Percentiles rank a stretch among this genome's conserved stretches.
Evolutionary conservation across 35 echinoderm and acorn worm genomes (phyloP).

Genomic region (Nesometra sesokonis): DNA sequence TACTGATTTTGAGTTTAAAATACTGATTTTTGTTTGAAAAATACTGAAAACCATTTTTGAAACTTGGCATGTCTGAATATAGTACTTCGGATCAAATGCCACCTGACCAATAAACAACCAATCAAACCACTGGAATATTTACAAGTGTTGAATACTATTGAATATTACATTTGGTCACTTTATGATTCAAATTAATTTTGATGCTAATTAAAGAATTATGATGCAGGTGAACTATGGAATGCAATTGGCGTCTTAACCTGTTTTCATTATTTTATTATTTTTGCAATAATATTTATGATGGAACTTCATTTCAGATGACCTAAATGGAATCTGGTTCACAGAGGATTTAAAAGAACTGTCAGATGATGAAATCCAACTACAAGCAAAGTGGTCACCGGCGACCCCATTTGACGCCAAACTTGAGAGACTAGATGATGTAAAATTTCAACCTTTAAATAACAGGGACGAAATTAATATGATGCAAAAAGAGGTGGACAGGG

Average conservation of each 20-base stretch:
- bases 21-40: too few species aligned
- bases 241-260: neutral
- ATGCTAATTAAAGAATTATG: neutral
- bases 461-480: neutral
- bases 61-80: too few species aligned
- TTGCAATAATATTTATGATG: too few species aligned
- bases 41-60: too few species aligned
- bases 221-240: neutral
- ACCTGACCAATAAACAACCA: too few species aligned
- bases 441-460: neutral
- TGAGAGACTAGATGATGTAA: constrained; percentile 3
- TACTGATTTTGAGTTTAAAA: too few species aligned
- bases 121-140: too few species aligned
- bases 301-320: constrained; percentile 20
- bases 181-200: constrained; percentile 5
- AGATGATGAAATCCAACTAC: constrained; percentile 44
- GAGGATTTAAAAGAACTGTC: constrained; percentile 55
- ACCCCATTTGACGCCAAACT: neutral
- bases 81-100: too few species aligned
- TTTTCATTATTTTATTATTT: neutral
- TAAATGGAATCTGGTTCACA: constrained; percentile 69
- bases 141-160: too few species aligned
- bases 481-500: neutral
- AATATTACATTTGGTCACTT: neutral
- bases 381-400: constrained; percentile 6